A percentile compares a stretch with the other conserved stretches of the same genome.
Conservation (phyloP, 2,888 invertebrate genomes). For the Drosophila kuntzei region DNA sequence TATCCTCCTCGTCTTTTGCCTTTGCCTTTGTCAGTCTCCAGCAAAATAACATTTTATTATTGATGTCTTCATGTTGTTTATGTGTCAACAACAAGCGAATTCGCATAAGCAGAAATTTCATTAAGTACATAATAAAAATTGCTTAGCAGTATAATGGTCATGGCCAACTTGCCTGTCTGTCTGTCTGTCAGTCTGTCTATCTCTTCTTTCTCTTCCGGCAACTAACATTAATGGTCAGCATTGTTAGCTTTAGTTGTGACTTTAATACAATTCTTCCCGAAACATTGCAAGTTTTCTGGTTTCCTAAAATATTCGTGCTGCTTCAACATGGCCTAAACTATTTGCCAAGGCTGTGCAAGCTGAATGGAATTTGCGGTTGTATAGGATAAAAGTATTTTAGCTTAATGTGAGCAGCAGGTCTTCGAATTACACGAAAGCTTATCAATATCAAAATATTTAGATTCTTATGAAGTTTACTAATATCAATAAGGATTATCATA, state of each 20-base stretch:
- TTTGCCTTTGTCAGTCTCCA: conserved; percentile 28
- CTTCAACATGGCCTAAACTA: conserved; percentile 10
- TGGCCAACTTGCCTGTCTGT: conserved; percentile 21
- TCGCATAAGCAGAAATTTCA: conserved; percentile 80
- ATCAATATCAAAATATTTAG: not conserved
- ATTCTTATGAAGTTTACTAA: not conserved
- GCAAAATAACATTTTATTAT: conserved; percentile 68
- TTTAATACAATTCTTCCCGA: conserved; percentile 17
- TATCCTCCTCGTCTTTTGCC: not conserved
- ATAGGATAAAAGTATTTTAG: not conserved
- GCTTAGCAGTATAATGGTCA: conserved; percentile 57
- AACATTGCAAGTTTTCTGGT: not conserved
- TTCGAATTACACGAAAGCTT: not conserved
- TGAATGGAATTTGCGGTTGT: not conserved
- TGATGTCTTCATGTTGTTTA: conserved; percentile 77
- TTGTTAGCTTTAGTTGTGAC: conserved; percentile 26
- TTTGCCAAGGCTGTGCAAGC: conserved; percentile 2
- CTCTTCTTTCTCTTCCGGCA: not conserved
- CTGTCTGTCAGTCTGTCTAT: not conserved
- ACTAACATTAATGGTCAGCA: conserved; percentile 22
- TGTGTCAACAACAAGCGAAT: conserved; percentile 77
- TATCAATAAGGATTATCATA: not conserved
- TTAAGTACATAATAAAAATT: conserved; percentile 67
- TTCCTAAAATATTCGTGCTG: not conserved
- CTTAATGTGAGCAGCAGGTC: not conserved